These are phyloP conservation scores for Radopholus similis DNA, from an alignment of 1,140 invertebrate genomes.

Conservation along the genomic window DNA sequence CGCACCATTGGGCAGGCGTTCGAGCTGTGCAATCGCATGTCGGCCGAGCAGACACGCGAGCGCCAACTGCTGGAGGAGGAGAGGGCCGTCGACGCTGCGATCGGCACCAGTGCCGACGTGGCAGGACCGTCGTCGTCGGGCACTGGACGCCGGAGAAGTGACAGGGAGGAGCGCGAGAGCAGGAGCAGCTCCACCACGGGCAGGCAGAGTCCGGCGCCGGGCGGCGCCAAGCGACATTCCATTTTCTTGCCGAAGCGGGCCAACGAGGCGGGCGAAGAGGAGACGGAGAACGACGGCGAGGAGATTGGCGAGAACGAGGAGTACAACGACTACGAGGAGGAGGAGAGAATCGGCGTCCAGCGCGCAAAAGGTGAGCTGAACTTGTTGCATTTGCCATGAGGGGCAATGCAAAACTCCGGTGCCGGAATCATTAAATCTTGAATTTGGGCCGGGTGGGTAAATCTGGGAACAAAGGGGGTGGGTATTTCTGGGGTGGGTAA, in stretches of 20 bases:
- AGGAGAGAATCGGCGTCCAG: no score
- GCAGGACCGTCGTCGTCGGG: neutral
- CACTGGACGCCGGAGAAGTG: conserved; percentile 14
- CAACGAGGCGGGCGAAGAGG: neutral
- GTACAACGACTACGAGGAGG: conserved; percentile 2
- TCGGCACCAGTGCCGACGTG: neutral
- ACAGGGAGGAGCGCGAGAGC: conserved; percentile 14
- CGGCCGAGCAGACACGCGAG: conserved; percentile 56
- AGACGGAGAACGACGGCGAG: neutral
- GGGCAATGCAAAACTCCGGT: no score
- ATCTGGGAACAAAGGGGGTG: no score
- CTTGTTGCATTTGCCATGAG: no score
- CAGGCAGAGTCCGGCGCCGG: conserved; percentile 16
- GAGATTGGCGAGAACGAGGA: neutral
- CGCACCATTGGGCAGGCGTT: conserved; percentile 96
- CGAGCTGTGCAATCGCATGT: conserved; percentile 86
- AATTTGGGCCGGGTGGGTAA: no score
- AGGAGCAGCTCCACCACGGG: conserved; percentile 9
- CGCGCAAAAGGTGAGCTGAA: no score
- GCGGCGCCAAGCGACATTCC: conserved; percentile 26
- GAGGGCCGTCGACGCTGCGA: conserved; percentile 3
- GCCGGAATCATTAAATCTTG: no score
- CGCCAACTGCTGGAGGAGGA: conserved; percentile 40
- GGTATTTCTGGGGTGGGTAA: no score
- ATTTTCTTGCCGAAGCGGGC: conserved; percentile 16